Conservation (phyloP, 2,797 vertebrate species). For the Enteromius trimaculatus region DNA sequence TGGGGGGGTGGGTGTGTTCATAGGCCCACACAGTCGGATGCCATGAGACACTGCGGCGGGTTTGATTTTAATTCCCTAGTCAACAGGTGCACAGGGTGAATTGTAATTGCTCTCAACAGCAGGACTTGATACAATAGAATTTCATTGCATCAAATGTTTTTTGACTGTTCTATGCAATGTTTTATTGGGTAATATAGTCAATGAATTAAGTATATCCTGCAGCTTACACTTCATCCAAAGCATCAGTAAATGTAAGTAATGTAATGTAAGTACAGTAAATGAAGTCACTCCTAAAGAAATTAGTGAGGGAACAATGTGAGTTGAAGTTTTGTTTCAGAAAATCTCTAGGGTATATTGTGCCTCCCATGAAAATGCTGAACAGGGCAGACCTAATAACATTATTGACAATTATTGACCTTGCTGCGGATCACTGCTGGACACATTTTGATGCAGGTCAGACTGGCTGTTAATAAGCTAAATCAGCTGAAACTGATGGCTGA, state of each 20-base stretch:
- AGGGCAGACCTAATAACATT: background rate
- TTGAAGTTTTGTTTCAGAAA: background rate
- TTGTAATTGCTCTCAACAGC: slow-evolving; percentile 21
- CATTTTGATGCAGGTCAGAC: slow-evolving; percentile 26
- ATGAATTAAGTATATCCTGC: background rate
- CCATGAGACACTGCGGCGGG: background rate
- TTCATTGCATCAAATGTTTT: too few species aligned
- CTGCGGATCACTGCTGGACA: slow-evolving; percentile 8
- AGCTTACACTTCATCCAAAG: slow-evolving; percentile 16
- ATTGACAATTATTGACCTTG: background rate
- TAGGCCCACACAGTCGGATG: slow-evolving; percentile 4
- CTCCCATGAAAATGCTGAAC: background rate
- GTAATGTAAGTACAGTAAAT: background rate
- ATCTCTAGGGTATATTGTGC: background rate
- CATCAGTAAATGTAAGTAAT: too few species aligned
- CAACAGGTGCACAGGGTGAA: slow-evolving; percentile 10
- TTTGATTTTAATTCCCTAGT: slow-evolving; percentile 42
- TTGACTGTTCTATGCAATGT: background rate
- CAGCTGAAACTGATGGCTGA: slow-evolving; percentile 50
- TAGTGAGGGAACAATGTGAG: background rate
- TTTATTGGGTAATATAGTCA: slow-evolving; percentile 8
- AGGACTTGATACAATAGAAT: slow-evolving; percentile 27
- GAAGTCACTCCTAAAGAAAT: background rate
- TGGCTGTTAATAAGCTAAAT: slow-evolving; percentile 37
- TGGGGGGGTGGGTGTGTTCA: slow-evolving; percentile 3